Evolutionary conservation across 1,140 invertebrate species (phyloP).

Genomic region (Drosophila miranda): DNA sequence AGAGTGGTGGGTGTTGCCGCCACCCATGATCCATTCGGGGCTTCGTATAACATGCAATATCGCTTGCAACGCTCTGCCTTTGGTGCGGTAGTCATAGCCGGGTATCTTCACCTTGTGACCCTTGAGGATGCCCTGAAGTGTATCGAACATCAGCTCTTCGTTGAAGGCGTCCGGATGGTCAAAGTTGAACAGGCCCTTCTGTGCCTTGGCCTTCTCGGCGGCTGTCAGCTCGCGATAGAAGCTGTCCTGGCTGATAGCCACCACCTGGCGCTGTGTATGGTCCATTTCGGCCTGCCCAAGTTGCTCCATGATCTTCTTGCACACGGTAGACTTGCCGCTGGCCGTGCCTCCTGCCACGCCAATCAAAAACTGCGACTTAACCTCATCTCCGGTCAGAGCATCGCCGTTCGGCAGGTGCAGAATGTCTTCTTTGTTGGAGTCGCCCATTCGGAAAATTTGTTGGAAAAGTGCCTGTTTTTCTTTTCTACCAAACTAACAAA

Average conservation of each 20-base stretch:
- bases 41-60: too few species aligned
- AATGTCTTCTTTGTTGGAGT: conserved; percentile 17
- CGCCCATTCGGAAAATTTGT: conserved; percentile 35
- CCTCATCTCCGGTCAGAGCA: conserved; percentile 26
- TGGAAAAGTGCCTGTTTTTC: background rate
- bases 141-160: conserved; percentile 90
- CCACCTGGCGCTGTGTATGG: conserved; percentile 93
- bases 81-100: conserved; percentile 94
- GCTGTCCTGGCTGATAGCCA: conserved; percentile 96
- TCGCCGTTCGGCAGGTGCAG: conserved; percentile 51
- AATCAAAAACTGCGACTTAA: conserved; percentile 91
- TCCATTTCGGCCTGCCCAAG: conserved; percentile 95
- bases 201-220: conserved; percentile 92
- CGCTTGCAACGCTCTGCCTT: too few species aligned
- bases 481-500: background rate
- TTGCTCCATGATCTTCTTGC: conserved; percentile 97
- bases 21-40: too few species aligned
- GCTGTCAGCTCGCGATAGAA: conserved; percentile 95
- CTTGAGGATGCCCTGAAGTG: conserved; percentile 90
- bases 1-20: too few species aligned
- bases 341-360: conserved; percentile 99
- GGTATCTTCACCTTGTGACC: conserved; percentile 94
- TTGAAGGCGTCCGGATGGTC: conserved; percentile 98
- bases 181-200: conserved; percentile 97
- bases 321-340: conserved; percentile 98